Evolutionary conservation across 2,113 vertebrate species (phyloP), one percentile per base, ranked within the genome.

Genomic region (Plectropomus leopardus): DNA sequence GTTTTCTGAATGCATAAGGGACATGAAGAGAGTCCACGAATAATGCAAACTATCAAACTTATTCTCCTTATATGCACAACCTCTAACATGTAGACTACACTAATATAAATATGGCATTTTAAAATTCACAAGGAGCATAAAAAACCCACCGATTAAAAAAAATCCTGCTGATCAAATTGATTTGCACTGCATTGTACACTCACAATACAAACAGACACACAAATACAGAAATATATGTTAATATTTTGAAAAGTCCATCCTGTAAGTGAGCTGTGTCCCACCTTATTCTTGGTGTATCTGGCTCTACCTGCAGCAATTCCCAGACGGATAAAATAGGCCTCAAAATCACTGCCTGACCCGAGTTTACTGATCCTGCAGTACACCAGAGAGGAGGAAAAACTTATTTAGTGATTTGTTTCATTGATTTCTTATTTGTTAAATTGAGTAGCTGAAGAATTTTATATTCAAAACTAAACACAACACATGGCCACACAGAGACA

Each of bases 291-390:
- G 40, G 98, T 99, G 80, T 99, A 99, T 85, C 97, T 97, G 8
- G 93, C 96, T 94, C 98, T 94, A 28, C 95, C 97, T 13, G 98
- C 95, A 36, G 96, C 94, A 80, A 99, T 97, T 78, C 98, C 98
- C 87, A 99, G 93, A 54, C 98, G 93, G 90, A 99, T 97, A 71
- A 98, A 99, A 83, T 95, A 99, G 44, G 96, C 97, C 88, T 99
- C 98, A 83, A 99, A 99, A 92, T 99, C 98, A 86, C 98, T 99
- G 83, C 98, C 98, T 68, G 98, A 99, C 64, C 98, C 98, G 4
- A 99, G 93, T 79, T 99, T 99, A 91, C 94, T 99, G 93, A 99
- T 98, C 93, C 98, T 98, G 69, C 13, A 77, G 28, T 5, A 72
- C 36, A 78, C 2, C 23, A 61, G 4, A 54, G 16, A 7, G 13